Conservation (phyloP, 2,797 vertebrate genomes). For the Erpetoichthys calabaricus region DNA sequence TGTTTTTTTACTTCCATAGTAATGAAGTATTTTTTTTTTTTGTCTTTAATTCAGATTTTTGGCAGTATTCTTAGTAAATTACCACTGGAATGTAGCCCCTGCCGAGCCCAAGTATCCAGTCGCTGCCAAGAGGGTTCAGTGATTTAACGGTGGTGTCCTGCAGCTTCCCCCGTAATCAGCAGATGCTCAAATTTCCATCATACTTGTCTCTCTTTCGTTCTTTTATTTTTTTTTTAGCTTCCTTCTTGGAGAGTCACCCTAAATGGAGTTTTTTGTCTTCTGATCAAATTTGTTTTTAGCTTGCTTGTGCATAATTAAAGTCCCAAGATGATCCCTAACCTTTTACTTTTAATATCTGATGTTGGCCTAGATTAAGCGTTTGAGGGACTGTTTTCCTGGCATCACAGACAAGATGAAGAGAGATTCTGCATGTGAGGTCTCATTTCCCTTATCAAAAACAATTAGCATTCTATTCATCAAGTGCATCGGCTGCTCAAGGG, state of each 20-base stretch:
- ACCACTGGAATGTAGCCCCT: slow-evolving; percentile 30
- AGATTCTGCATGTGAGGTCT: slow-evolving; percentile 12
- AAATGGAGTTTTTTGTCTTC: slow-evolving; percentile 29
- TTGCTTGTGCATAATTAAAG: slow-evolving; percentile 47
- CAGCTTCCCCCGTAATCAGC: slow-evolving; percentile 50
- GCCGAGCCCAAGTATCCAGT: slow-evolving; percentile 29
- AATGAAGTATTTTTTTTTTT: slow-evolving; percentile 21
- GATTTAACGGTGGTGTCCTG: slow-evolving; percentile 43
- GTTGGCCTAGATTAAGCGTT: slow-evolving; percentile 29
- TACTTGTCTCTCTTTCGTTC: slow-evolving; percentile 48
- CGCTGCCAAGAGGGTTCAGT: slow-evolving; percentile 49
- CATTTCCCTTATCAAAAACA: slow-evolving; percentile 6
- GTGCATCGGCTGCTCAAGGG: slow-evolving; percentile 2
- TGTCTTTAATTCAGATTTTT: slow-evolving; percentile 37
- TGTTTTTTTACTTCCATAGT: too few species aligned
- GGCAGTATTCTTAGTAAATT: slow-evolving; percentile 38
- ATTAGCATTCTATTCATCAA: slow-evolving; percentile 8
- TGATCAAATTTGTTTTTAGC: slow-evolving; percentile 38
- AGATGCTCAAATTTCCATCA: slow-evolving; percentile 49
- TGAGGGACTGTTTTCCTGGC: slow-evolving; percentile 19
- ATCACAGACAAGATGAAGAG: slow-evolving; percentile 21
- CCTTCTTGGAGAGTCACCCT: slow-evolving; percentile 33
- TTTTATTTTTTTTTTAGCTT: slow-evolving; percentile 38
- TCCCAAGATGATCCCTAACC: slow-evolving; percentile 38
- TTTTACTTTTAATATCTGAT: slow-evolving; percentile 40